A percentile compares a stretch with the other conserved stretches of the same genome.
phyloP scores from a whole-genome alignment of 2,888 invertebrate species.

The Altica lythri region DNA sequence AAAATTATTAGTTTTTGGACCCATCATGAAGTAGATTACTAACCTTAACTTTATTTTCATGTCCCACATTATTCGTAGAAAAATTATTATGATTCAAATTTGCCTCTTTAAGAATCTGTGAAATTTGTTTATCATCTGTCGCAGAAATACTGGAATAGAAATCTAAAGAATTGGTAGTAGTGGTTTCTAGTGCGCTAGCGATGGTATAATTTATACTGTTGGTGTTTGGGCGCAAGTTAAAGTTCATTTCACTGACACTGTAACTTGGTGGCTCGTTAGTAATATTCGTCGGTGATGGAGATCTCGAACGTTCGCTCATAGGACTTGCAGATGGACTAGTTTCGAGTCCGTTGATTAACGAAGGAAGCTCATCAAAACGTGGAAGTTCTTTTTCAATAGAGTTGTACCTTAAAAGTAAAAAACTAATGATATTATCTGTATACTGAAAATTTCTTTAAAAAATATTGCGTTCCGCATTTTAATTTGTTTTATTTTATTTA shows the following conservation, averaged over 20 bases:
- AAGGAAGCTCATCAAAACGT: slow-evolving; percentile 47
- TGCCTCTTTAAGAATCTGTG: slow-evolving; percentile 54
- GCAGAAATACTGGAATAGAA: slow-evolving; percentile 42
- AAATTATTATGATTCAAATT: slow-evolving; percentile 40
- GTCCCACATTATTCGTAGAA: neutral
- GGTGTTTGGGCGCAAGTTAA: slow-evolving; percentile 32
- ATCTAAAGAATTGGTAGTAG: slow-evolving; percentile 40
- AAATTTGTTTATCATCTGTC: slow-evolving; percentile 50
- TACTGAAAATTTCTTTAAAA: too few species aligned
- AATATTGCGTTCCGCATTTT: too few species aligned
- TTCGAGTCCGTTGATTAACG: slow-evolving; percentile 51
- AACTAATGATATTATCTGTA: slow-evolving; percentile 30
- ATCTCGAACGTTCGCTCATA: slow-evolving; percentile 49
- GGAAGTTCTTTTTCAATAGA: slow-evolving; percentile 49
- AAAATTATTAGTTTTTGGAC: neutral
- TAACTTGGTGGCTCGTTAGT: slow-evolving; percentile 49
- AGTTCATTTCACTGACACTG: slow-evolving; percentile 45
- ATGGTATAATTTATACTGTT: slow-evolving; percentile 37
- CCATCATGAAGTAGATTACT: neutral
- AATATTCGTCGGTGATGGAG: slow-evolving; percentile 53
- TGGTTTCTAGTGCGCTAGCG: slow-evolving; percentile 31
- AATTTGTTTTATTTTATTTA: too few species aligned
- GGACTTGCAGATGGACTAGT: slow-evolving; percentile 40
- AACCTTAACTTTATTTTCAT: slow-evolving; percentile 11
- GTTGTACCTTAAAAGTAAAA: slow-evolving; percentile 44